These are phyloP conservation scores for Lepus americanus DNA, from an alignment of 2,113 vertebrate species.

Conservation along the genomic window DNA sequence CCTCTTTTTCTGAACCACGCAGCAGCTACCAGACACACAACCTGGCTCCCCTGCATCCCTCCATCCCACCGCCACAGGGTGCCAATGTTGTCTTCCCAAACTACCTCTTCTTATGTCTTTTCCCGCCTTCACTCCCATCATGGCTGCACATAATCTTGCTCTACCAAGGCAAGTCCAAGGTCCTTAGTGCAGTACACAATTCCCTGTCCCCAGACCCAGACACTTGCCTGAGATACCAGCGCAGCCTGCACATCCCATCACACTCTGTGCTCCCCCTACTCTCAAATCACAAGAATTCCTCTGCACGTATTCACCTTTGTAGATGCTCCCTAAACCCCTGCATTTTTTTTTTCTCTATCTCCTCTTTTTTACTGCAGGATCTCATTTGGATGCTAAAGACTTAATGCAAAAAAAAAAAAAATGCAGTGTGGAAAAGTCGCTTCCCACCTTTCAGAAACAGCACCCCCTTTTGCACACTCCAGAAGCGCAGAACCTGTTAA, in stretches of 20 bases:
- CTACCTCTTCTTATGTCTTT: not conserved
- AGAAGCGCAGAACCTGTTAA: not conserved
- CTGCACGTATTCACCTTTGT: not conserved
- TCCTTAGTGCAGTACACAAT: accelerated
- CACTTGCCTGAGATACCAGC: accelerated
- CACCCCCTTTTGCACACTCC: not conserved
- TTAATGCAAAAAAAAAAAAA: not conserved
- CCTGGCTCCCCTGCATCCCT: not conserved
- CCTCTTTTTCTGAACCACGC: not conserved
- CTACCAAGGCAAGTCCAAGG: not conserved
- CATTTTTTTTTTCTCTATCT: not conserved
- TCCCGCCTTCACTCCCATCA: not conserved
- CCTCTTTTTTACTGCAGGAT: not conserved
- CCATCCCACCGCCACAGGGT: not conserved
- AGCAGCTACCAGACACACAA: not conserved
- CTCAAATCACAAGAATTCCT: not conserved
- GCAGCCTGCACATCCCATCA: accelerated
- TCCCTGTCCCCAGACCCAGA: not conserved
- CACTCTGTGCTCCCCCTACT: not conserved
- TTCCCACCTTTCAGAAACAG: not conserved
- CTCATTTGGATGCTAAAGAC: not conserved
- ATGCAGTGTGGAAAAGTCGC: not conserved
- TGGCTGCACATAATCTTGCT: not conserved
- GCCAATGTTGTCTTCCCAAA: not conserved
- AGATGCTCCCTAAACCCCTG: not conserved